Evolutionary conservation across 1,140 invertebrate genomes (phyloP).

Genomic region (Penaeus chinensis): DNA sequence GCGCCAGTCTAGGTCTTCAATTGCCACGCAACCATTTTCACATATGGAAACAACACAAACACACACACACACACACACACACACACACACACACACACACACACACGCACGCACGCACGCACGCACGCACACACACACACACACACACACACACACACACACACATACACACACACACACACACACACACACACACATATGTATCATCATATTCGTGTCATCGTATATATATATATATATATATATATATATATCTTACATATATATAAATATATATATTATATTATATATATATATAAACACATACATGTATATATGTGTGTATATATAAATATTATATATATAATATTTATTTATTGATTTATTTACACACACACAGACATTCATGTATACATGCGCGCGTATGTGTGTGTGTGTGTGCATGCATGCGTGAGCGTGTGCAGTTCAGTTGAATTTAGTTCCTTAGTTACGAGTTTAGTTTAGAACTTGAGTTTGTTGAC

Average conservation of each 20-base stretch:
- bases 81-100: constrained; percentile 12
- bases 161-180: constrained; percentile 9
- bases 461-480: too few relatives aligned
- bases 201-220: neutral
- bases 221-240: neutral
- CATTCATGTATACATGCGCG: neutral
- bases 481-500: too few relatives aligned
- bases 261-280: neutral
- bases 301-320: neutral
- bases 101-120: neutral
- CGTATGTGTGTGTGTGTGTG: neutral
- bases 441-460: too few relatives aligned
- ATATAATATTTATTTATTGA: neutral
- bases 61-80: neutral
- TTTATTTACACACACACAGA: neutral
- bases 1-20: too few relatives aligned
- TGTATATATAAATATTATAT: neutral
- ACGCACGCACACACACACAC: neutral
- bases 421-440: constrained; percentile 4
- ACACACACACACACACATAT: neutral
- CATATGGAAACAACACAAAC: too few relatives aligned
- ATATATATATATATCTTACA: neutral
- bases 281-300: neutral
- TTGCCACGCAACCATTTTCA: too few relatives aligned
- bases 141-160: constrained; percentile 3